These are phyloP conservation scores for Centroberyx gerrardi DNA, from an alignment of 2,797 vertebrate genomes.

Conservation along the genomic window DNA sequence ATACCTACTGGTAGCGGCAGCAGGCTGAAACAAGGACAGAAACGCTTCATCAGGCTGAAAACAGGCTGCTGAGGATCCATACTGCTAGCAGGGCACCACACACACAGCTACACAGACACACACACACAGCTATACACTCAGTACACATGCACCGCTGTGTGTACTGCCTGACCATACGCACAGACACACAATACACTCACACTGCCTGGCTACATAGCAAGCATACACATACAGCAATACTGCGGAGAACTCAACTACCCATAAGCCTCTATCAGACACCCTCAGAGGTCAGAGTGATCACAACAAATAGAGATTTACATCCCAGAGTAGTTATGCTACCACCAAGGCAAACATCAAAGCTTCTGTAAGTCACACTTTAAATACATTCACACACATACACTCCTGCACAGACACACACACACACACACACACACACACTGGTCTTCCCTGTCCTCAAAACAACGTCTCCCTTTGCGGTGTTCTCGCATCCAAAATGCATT, in stretches of 20 bases:
- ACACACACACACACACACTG: slow-evolving; percentile 29
- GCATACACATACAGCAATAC: too few species aligned
- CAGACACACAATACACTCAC: background rate
- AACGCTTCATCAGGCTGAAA: slow-evolving; percentile 90
- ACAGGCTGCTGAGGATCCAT: slow-evolving; percentile 84
- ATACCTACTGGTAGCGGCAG: slow-evolving; percentile 88
- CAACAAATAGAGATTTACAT: slow-evolving; percentile 8
- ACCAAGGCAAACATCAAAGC: background rate
- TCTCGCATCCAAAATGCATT: slow-evolving; percentile 44
- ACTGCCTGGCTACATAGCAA: slow-evolving; percentile 34
- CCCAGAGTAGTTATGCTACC: slow-evolving; percentile 21
- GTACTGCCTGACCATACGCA: slow-evolving; percentile 31
- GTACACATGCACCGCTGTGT: slow-evolving; percentile 1
- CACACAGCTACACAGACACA: slow-evolving; percentile 35
- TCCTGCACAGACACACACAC: slow-evolving; percentile 19
- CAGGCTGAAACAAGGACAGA: slow-evolving; percentile 90
- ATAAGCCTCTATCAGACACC: slow-evolving; percentile 36
- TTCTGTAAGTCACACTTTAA: slow-evolving; percentile 18
- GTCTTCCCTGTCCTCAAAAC: slow-evolving; percentile 38
- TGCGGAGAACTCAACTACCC: slow-evolving; percentile 14
- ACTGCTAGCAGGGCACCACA: slow-evolving; percentile 47
- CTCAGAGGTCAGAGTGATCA: slow-evolving; percentile 59
- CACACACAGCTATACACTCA: slow-evolving; percentile 36
- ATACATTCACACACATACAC: slow-evolving; percentile 15
- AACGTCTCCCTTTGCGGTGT: slow-evolving; percentile 7